Evolutionary conservation across 2,797 vertebrate species (phyloP).

Genomic region (Neoniphon sammara): DNA sequence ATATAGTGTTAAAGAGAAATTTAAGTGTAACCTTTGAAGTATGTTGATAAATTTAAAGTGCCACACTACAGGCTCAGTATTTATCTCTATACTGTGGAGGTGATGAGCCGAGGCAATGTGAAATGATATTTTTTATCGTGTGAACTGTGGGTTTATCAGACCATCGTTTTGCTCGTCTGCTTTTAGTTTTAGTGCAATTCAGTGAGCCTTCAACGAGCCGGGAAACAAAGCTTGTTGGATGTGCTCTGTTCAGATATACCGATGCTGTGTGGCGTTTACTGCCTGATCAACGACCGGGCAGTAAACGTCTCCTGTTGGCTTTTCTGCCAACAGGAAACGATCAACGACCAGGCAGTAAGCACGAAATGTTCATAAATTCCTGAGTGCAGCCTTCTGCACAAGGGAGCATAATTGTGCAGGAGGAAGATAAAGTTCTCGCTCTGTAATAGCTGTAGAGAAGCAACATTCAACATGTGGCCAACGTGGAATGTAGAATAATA

Average conservation of each 20-base stretch:
- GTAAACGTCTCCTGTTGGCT: too few species aligned
- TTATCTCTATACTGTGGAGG: not conserved
- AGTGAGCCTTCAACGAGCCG: not conserved
- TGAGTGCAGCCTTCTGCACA: slow-evolving; percentile 3
- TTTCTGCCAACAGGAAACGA: too few species aligned
- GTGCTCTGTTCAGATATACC: slow-evolving; percentile 9
- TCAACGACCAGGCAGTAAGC: too few species aligned
- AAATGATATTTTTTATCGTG: slow-evolving; percentile 26
- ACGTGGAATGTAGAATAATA: slow-evolving; percentile 6
- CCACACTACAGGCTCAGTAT: not conserved
- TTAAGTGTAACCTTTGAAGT: slow-evolving; percentile 3
- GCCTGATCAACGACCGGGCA: slow-evolving; percentile 35
- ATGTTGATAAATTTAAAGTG: slow-evolving; percentile 11
- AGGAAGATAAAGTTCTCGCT: not conserved
- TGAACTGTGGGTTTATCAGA: slow-evolving; percentile 27
- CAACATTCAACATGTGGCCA: not conserved
- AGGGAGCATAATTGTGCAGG: slow-evolving; percentile 10
- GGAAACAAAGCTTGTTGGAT: not conserved
- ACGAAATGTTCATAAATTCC: slow-evolving; percentile 4
- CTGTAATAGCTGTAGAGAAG: not conserved
- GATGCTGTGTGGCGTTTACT: slow-evolving; percentile 18
- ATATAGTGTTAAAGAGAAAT: slow-evolving; percentile 30
- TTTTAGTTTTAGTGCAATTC: slow-evolving; percentile 2
- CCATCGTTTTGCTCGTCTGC: slow-evolving; percentile 20
- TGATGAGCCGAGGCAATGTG: slow-evolving; percentile 31